Evolutionary conservation across 92 coral and sea anemone species (phyloP).

Genomic region (Zoanthus gigantus): DNA sequence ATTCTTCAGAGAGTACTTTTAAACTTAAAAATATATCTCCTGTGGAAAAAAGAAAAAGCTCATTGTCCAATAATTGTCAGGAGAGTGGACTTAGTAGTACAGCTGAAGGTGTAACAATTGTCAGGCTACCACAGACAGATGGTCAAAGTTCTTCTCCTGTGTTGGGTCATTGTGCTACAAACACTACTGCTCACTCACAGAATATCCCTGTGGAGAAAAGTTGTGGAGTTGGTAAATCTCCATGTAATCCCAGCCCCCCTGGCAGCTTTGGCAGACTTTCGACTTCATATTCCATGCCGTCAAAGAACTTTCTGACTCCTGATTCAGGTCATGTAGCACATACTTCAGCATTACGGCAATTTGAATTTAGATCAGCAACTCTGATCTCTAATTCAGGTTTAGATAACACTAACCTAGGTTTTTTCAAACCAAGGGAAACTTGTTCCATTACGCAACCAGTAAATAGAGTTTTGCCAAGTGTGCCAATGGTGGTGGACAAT

Average conservation of each 20-base stretch:
- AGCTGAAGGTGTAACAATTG: not conserved
- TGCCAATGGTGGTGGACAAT: conserved; percentile 38
- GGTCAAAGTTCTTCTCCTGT: not conserved
- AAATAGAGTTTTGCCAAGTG: not conserved
- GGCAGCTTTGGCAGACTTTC: not conserved
- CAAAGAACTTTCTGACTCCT: not conserved
- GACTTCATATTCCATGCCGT: not conserved
- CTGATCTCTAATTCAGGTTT: not conserved
- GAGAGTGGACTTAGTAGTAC: not conserved
- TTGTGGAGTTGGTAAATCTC: not conserved
- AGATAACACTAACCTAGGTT: not conserved
- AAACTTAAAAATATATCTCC: not conserved
- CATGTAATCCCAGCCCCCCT: conserved; percentile 2
- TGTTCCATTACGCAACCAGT: conserved; percentile 19
- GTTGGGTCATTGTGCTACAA: not conserved
- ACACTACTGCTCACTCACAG: conserved; percentile 9
- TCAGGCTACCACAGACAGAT: not conserved
- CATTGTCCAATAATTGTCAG: conserved; percentile 1
- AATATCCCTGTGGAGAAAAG: not conserved
- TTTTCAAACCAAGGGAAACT: conserved; percentile 22
- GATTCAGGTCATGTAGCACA: not conserved
- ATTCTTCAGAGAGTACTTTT: not conserved
- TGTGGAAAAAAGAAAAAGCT: not conserved
- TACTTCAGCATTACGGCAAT: not conserved
- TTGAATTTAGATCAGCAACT: not conserved